Conservation (phyloP, 2,797 vertebrate genomes). For the Leontocebus nigricollis region DNA sequence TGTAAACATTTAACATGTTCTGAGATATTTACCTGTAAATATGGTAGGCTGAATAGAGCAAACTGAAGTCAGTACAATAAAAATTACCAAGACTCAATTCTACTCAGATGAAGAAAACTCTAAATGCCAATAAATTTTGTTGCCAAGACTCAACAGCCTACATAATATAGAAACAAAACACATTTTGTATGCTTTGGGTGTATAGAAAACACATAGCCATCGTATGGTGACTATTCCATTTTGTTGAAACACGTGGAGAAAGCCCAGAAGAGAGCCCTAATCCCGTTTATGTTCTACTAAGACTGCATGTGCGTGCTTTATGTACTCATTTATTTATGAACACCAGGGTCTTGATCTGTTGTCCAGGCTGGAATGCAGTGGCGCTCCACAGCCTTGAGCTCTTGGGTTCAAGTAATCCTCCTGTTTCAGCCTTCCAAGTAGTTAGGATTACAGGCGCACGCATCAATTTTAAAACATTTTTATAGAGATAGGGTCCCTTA, state of each 20-base stretch:
- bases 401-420: not conserved
- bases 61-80: not conserved
- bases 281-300: not conserved
- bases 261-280: not conserved
- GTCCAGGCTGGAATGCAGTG: not conserved
- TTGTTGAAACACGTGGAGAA: slow-evolving; percentile 52
- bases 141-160: not conserved
- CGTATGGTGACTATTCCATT: not conserved
- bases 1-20: not conserved
- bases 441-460: not conserved
- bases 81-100: not conserved
- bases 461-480: no score
- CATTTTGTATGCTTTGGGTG: not conserved
- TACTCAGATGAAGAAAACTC: slow-evolving; percentile 23
- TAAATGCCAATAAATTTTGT: not conserved
- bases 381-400: not conserved
- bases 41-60: not conserved
- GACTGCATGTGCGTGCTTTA: not conserved
- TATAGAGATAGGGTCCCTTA: not conserved
- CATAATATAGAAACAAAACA: not conserved
- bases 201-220: not conserved
- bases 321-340: not conserved
- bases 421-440: not conserved
- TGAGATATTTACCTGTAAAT: not conserved
- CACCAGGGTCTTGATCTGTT: not conserved